A percentile compares a stretch with the other conserved stretches of the same genome.
Evolutionary conservation across 2,797 vertebrate species (phyloP).

Genomic region (Acipenser ruthenus): DNA sequence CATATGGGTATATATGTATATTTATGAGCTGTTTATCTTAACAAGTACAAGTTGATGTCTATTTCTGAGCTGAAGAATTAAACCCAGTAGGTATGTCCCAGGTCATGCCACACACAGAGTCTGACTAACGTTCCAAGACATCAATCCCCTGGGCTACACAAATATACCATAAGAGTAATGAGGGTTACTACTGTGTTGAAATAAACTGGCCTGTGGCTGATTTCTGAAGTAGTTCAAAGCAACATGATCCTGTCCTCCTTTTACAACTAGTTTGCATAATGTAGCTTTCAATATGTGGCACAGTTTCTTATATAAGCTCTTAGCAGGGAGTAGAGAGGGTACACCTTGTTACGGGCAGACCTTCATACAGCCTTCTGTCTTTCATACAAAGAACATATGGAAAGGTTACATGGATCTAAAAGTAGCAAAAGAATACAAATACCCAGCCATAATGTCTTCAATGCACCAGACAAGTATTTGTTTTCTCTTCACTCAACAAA

Average conservation of each 20-base stretch:
- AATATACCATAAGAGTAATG: conserved; percentile 14
- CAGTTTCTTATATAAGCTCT: conserved; percentile 7
- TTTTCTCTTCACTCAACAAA: too few species aligned
- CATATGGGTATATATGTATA: conserved; percentile 39
- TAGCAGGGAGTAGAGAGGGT: neutral
- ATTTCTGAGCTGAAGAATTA: conserved; percentile 22
- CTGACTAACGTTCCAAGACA: conserved; percentile 30
- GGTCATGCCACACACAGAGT: conserved; percentile 65
- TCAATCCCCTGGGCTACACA: conserved; percentile 36
- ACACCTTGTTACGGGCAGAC: too few species aligned
- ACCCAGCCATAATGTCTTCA: too few species aligned
- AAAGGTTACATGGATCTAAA: too few species aligned
- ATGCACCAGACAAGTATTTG: too few species aligned
- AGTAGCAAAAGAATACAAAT: too few species aligned
- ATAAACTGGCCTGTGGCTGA: conserved; percentile 30
- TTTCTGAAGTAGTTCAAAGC: conserved; percentile 11
- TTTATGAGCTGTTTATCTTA: conserved; percentile 67
- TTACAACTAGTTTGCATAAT: conserved; percentile 16
- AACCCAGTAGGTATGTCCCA: conserved; percentile 23
- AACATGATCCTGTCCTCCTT: conserved; percentile 1
- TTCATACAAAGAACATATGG: too few species aligned
- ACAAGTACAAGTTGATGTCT: conserved; percentile 44
- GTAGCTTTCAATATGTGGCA: conserved; percentile 2
- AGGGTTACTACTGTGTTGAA: conserved; percentile 50
- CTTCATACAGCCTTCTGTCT: too few species aligned